Percentiles rank a stretch among this genome's conserved stretches.
These are phyloP conservation scores for Sphaerodactylus townsendi DNA, from an alignment of 2,113 vertebrate species.

Conservation along the genomic window DNA sequence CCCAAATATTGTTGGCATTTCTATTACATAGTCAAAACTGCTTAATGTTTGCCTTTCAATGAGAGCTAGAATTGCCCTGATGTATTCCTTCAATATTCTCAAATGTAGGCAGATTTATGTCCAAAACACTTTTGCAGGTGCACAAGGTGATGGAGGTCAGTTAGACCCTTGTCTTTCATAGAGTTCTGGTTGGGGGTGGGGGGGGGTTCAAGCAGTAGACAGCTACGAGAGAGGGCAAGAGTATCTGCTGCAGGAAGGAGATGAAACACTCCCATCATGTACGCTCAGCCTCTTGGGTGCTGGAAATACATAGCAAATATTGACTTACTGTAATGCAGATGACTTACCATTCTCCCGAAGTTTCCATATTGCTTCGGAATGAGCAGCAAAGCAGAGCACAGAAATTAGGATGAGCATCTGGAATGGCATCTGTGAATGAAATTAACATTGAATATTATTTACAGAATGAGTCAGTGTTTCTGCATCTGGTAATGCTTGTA, in stretches of 20 bases:
- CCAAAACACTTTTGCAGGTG: neutral
- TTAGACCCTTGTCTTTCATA: neutral
- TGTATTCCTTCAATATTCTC: neutral
- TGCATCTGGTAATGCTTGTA: neutral
- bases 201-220: neutral
- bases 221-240: neutral
- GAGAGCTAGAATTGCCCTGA: neutral
- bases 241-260: neutral
- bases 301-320: neutral
- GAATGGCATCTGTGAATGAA: constrained; percentile 14
- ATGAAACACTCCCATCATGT: neutral
- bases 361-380: neutral
- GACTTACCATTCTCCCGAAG: neutral
- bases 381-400: neutral
- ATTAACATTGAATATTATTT: neutral
- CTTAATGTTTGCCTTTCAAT: neutral
- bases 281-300: neutral
- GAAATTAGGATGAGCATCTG: neutral
- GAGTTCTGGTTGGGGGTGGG: neutral
- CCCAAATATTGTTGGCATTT: too few relatives aligned
- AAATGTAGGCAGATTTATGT: neutral
- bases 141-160: neutral
- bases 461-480: neutral
- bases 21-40: neutral
- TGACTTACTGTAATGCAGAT: neutral